Base-by-base conservation (phyloP, 2,888 invertebrate genomes). In the Drosophila algonquin region DNA sequence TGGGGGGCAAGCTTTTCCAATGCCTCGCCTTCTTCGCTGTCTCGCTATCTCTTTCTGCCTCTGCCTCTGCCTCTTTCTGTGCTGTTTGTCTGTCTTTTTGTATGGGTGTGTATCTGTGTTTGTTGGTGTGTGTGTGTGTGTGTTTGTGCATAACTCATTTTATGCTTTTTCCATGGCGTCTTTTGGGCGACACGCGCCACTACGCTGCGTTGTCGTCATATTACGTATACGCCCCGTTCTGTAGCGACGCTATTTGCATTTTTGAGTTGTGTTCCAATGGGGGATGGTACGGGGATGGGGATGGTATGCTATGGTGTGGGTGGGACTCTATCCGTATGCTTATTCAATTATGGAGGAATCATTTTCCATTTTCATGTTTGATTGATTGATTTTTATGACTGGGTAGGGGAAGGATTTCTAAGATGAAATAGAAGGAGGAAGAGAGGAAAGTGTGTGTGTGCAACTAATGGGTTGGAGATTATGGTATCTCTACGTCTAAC, bases 211-310 rank as follows among this genome's bases (percentile, higher is more conserved):
- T n/a, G 40, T 40, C 40, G n/a, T 40, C 40, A 50, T 30, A 57
- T 57, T 57, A 57, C 57, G 57, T 57, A 57, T 50, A 57, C 57
- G 57, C 50, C 57, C 57, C 50, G 50, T 14, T 40, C 40, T 40
- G 30, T 57, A 7, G 57, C 57, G 18, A 12, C 50, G 57, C 57
- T 57, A 50, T 57, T 57, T 57, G 57, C 57, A 57, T 57, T 57
- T 50, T 57, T 30, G 50, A 50, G 50, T 30, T 57, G 30, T 50
- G 57, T 50, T 50, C 30, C 32, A 30, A 56, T 21, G 10, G 10
- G 1, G 12, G 12, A 12, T 35, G 35, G 12, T 12, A 12, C 1
- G 12, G 35, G 5, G 5, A 3, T 21, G 21, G 21, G 21, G n/a
- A 21, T 21, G 21, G 21, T 18, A 18, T n/a, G 18, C 0, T 21